phyloP scores from a whole-genome alignment of 2,797 vertebrate genomes.

The Clarias fuscus region DNA sequence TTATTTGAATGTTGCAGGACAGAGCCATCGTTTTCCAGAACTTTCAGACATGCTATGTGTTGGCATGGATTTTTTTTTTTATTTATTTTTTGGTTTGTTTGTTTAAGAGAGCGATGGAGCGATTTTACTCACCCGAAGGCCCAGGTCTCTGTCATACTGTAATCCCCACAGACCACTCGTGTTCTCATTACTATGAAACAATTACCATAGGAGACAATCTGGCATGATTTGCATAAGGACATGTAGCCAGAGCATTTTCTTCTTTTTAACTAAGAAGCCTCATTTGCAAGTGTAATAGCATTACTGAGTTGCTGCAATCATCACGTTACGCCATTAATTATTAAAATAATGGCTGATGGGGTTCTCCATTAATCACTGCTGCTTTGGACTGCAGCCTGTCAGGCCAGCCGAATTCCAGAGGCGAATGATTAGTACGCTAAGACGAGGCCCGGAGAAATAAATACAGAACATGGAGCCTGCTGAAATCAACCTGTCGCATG shows the following conservation, averaged over 20 bases:
- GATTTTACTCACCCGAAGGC: not conserved
- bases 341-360: slow-evolving; percentile 48
- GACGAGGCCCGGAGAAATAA: slow-evolving; percentile 18
- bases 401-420: slow-evolving; percentile 1
- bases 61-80: no score
- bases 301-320: slow-evolving; percentile 56
- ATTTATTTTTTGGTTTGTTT: no score
- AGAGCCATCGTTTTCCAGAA: not conserved
- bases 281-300: slow-evolving; percentile 58
- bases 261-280: slow-evolving; percentile 37
- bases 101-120: no score
- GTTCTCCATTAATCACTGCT: slow-evolving; percentile 57
- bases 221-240: slow-evolving; percentile 49
- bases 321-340: slow-evolving; percentile 56
- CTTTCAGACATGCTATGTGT: not conserved
- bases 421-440: slow-evolving; percentile 17
- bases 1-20: slow-evolving; percentile 16
- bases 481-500: slow-evolving; percentile 1
- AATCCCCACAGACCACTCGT: slow-evolving; percentile 33
- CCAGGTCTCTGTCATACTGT: slow-evolving; percentile 4
- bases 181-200: slow-evolving; percentile 54
- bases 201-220: slow-evolving; percentile 46
- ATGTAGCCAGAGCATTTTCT: slow-evolving; percentile 32
- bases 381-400: slow-evolving; percentile 52
- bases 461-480: not conserved